phyloP scores from a whole-genome alignment of 2,113 vertebrate species.

The Pandion haliaetus region DNA sequence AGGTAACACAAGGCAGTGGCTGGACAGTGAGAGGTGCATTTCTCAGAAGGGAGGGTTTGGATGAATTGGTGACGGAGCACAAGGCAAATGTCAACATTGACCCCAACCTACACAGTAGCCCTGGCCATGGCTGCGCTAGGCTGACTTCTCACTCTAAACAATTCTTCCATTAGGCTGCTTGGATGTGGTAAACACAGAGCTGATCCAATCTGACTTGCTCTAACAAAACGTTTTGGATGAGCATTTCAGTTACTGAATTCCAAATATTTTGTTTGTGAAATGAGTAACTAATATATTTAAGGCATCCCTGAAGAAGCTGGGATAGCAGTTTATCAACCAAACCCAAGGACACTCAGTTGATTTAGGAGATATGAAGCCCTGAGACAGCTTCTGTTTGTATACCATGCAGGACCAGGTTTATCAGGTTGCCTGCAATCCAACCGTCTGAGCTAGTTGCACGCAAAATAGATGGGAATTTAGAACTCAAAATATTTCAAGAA shows the following conservation, averaged over 20 bases:
- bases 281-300: neutral
- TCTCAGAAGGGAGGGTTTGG: neutral
- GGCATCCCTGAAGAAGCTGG: neutral
- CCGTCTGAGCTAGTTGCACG: neutral
- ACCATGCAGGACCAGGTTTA: neutral
- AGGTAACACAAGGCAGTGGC: accelerated
- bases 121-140: neutral
- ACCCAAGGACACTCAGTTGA: neutral
- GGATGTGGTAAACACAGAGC: neutral
- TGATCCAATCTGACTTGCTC: neutral
- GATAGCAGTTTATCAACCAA: neutral
- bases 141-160: neutral
- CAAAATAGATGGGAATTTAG: neutral
- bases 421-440: neutral
- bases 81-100: neutral
- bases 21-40: neutral
- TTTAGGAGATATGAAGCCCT: neutral
- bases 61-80: neutral
- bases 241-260: neutral
- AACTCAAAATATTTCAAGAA: neutral
- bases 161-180: neutral
- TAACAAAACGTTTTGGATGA: neutral
- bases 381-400: neutral
- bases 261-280: constrained; percentile 3
- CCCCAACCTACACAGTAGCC: neutral